Evolutionary conservation across 2,797 vertebrate genomes (phyloP).

Genomic region (Pyrocephalus nanus): DNA sequence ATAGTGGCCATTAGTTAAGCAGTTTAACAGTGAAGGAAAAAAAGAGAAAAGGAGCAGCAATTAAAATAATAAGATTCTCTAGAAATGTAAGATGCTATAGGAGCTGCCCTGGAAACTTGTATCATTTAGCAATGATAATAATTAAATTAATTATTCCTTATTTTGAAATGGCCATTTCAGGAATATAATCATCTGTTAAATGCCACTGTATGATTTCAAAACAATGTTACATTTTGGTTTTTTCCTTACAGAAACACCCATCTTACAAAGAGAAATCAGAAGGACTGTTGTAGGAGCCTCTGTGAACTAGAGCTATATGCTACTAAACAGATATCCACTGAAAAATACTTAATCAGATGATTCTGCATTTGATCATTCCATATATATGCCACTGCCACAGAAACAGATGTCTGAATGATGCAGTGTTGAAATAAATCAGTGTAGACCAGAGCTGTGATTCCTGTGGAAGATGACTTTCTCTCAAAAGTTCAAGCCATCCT

Average conservation of each 20-base stretch:
- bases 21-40: not conserved
- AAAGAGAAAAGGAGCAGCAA: not conserved
- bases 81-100: not conserved
- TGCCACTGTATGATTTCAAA: not conserved
- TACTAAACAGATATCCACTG: not conserved
- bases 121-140: not conserved
- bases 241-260: not conserved
- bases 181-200: not conserved
- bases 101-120: not conserved
- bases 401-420: not conserved
- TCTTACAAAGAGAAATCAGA: not conserved
- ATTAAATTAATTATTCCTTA: not conserved
- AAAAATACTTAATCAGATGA: not conserved
- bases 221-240: not conserved
- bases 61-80: not conserved
- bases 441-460: not conserved
- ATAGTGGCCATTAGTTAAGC: not conserved
- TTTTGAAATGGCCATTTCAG: not conserved
- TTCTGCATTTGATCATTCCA: not conserved
- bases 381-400: not conserved
- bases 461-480: not conserved
- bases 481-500: not conserved
- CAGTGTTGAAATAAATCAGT: not conserved
- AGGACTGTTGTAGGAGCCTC: not conserved
- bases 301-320: not conserved